Percentiles rank a stretch among this genome's conserved stretches.
These are phyloP conservation scores for Orthonevra nobilis DNA, from an alignment of 2,888 invertebrate genomes.

Conservation along the genomic window DNA sequence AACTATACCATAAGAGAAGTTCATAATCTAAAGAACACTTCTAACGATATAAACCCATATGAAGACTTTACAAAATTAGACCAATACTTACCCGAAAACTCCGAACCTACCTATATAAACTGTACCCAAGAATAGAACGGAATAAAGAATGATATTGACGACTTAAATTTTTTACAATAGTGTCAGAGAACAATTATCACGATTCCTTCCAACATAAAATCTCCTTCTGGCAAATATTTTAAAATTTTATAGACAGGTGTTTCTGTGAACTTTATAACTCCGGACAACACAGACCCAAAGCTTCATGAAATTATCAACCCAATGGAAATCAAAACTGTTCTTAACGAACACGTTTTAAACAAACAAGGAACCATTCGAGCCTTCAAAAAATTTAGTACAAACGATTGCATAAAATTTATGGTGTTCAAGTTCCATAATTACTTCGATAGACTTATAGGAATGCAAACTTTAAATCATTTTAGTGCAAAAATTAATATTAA, in stretches of 20 bases:
- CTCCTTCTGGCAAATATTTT: slow-evolving; percentile 18
- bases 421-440: slow-evolving; percentile 57
- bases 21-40: background rate
- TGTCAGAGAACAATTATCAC: slow-evolving; percentile 20
- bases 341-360: slow-evolving; percentile 16
- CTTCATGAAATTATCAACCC: slow-evolving; percentile 12
- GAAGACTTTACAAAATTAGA: background rate
- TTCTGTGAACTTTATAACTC: slow-evolving; percentile 47
- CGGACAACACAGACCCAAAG: slow-evolving; percentile 20
- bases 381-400: slow-evolving; percentile 20
- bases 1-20: background rate
- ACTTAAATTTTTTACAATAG: slow-evolving; percentile 26
- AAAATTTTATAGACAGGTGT: slow-evolving; percentile 28
- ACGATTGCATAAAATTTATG: slow-evolving; percentile 1
- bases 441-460: slow-evolving; percentile 62
- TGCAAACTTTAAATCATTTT: slow-evolving; percentile 47
- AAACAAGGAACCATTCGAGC: slow-evolving; percentile 4
- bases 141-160: slow-evolving; percentile 12
- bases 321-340: background rate
- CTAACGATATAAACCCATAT: background rate
- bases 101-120: background rate
- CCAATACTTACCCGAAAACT: background rate
- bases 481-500: slow-evolving; percentile 2
- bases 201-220: background rate
- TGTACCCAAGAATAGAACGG: background rate